phyloP scores from a whole-genome alignment of 2,888 invertebrate species.

The Apotomis betuletana region DNA sequence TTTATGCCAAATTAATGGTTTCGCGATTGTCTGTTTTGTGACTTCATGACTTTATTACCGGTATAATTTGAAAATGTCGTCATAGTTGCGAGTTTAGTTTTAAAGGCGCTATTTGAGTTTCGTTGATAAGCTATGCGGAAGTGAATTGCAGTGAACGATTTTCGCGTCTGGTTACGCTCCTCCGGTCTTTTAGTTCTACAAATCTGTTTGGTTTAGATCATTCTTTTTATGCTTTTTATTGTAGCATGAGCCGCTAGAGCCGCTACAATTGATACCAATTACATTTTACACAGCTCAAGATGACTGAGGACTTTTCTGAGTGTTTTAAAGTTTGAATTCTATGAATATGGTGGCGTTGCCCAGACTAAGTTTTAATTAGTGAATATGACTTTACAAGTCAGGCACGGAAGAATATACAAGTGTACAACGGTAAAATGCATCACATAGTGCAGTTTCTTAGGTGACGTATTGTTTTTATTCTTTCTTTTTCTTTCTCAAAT shows the following conservation, averaged over 20 bases:
- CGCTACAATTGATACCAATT: background rate
- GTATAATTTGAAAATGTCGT: constrained; percentile 1
- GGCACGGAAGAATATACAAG: constrained; percentile 47
- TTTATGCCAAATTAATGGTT: constrained; percentile 43
- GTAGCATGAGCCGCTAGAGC: background rate
- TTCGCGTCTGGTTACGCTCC: too few species aligned
- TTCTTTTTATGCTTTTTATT: background rate
- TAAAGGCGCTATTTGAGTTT: background rate
- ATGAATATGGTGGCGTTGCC: constrained; percentile 26
- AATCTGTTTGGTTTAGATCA: too few species aligned
- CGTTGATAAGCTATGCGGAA: background rate
- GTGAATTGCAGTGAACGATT: background rate
- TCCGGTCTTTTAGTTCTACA: too few species aligned
- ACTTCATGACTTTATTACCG: background rate
- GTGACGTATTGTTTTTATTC: constrained; percentile 48
- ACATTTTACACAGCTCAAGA: background rate
- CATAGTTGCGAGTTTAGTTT: background rate
- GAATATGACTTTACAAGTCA: constrained; percentile 57
- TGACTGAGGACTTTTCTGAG: constrained; percentile 1
- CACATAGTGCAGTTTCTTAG: constrained; percentile 69
- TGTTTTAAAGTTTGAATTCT: background rate
- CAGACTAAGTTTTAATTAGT: constrained; percentile 28
- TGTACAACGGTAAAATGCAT: constrained; percentile 69
- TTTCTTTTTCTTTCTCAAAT: background rate
- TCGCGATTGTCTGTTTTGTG: constrained; percentile 5